phyloP scores from a whole-genome alignment of 2,888 invertebrate species.

The Pristionchus fissidentatus region DNA sequence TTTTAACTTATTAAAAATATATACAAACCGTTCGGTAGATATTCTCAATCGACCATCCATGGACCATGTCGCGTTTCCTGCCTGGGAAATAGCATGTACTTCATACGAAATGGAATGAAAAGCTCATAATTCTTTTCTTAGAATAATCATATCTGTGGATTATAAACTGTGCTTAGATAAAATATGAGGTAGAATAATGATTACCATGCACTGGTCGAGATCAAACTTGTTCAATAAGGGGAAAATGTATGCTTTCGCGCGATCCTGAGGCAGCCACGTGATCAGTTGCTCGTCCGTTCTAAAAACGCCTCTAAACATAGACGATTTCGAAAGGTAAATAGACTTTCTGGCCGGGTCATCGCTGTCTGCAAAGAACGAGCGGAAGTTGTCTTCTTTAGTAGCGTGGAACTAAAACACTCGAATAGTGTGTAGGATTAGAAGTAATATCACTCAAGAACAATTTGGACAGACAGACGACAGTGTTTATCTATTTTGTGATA shows the following conservation, averaged over 20 bases:
- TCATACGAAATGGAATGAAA: neutral
- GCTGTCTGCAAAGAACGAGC: neutral
- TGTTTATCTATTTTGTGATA: neutral
- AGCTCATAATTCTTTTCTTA: neutral
- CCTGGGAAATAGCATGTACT: too few species aligned
- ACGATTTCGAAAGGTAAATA: neutral
- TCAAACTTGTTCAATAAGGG: neutral
- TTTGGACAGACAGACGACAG: too few species aligned
- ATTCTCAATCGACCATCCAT: neutral
- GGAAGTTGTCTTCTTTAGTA: conserved; percentile 31
- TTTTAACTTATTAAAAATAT: too few species aligned
- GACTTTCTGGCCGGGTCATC: neutral
- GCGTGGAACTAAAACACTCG: neutral
- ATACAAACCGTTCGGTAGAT: neutral
- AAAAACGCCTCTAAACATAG: neutral
- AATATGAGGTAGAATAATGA: neutral
- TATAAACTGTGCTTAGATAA: neutral
- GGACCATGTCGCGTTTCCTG: neutral
- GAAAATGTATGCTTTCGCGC: neutral
- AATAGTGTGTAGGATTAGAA: too few species aligned
- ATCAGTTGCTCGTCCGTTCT: neutral
- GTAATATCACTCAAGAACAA: too few species aligned
- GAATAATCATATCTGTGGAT: neutral
- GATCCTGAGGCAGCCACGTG: conserved; percentile 18
- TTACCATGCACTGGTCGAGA: conserved; percentile 1